Evolutionary conservation across 2,888 invertebrate genomes (phyloP).

Genomic region (Lottia gigantea): DNA sequence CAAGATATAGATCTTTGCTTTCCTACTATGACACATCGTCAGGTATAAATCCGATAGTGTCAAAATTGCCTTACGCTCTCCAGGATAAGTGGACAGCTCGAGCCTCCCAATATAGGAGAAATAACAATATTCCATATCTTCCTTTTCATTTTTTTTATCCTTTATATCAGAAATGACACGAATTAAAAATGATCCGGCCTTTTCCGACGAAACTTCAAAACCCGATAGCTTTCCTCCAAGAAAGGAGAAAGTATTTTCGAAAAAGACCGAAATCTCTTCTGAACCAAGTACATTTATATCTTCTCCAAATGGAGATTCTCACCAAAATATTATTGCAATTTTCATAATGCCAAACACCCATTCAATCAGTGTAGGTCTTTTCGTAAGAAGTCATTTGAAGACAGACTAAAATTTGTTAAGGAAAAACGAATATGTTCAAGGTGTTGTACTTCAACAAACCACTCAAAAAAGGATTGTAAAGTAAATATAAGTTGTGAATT

Average conservation of each 20-base stretch:
- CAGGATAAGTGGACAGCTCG: conserved; percentile 35
- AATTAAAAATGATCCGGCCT: conserved; percentile 32
- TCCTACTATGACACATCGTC: conserved; percentile 32
- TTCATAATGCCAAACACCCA: conserved; percentile 12
- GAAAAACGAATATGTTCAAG: conserved; percentile 24
- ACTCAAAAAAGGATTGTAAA: conserved; percentile 21
- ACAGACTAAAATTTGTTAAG: conserved; percentile 11
- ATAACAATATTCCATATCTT: conserved; percentile 27
- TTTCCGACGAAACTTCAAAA: conserved; percentile 6
- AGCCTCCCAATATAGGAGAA: conserved; percentile 30
- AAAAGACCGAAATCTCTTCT: neutral
- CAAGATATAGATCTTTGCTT: conserved; percentile 22
- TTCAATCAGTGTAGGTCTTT: conserved; percentile 23
- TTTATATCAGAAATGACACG: conserved; percentile 29
- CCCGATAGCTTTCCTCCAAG: neutral
- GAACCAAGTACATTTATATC: too few species aligned
- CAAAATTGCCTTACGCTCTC: conserved; percentile 32
- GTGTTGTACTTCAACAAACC: conserved; percentile 23
- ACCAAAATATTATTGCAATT: neutral
- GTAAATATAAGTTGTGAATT: conserved; percentile 22
- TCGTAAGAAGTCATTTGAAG: conserved; percentile 13
- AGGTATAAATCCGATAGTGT: conserved; percentile 32
- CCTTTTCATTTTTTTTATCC: conserved; percentile 31
- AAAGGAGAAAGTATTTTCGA: too few species aligned
- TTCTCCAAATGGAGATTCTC: too few species aligned